Percentiles rank a stretch among this genome's conserved stretches.
Evolutionary conservation across 1,140 invertebrate species (phyloP).

Genomic region (Drosophila seguyi): DNA sequence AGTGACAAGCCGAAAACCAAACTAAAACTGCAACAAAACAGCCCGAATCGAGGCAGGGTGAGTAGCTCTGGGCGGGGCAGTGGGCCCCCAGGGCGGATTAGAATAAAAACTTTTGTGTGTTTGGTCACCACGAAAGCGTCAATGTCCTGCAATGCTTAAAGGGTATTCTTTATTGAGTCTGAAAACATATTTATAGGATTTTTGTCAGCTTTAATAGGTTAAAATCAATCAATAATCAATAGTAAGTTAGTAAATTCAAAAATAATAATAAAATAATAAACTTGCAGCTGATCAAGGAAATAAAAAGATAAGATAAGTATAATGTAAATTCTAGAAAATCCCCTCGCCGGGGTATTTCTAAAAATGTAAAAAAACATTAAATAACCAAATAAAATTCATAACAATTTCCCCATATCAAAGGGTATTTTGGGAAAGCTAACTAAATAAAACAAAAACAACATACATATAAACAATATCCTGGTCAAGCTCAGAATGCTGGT

Average conservation of each 20-base stretch:
- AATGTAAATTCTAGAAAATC: not conserved
- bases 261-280: too few relatives aligned
- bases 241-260: too few relatives aligned
- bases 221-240: too few relatives aligned
- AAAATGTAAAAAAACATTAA: not conserved
- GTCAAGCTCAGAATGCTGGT: conserved; percentile 9
- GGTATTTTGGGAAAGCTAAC: conserved; percentile 14
- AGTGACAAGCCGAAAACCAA: conserved; percentile 66
- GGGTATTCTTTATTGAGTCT: not conserved
- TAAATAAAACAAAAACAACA: conserved; percentile 3
- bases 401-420: not conserved
- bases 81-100: conserved; percentile 24
- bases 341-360: not conserved
- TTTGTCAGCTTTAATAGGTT: too few relatives aligned
- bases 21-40: conserved; percentile 55
- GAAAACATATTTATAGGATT: not conserved
- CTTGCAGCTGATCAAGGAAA: not conserved
- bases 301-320: not conserved
- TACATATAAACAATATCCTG: conserved; percentile 28
- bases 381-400: not conserved
- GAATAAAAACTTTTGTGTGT: conserved; percentile 28
- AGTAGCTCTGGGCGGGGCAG: not conserved
- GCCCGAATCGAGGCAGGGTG: conserved; percentile 15
- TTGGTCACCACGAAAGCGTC: conserved; percentile 24
- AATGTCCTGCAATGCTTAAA: conserved; percentile 9